Percentiles rank a stretch among this genome's conserved stretches.
Evolutionary conservation across 2,113 vertebrate species (phyloP).

Genomic region (Eubucco bourcierii): DNA sequence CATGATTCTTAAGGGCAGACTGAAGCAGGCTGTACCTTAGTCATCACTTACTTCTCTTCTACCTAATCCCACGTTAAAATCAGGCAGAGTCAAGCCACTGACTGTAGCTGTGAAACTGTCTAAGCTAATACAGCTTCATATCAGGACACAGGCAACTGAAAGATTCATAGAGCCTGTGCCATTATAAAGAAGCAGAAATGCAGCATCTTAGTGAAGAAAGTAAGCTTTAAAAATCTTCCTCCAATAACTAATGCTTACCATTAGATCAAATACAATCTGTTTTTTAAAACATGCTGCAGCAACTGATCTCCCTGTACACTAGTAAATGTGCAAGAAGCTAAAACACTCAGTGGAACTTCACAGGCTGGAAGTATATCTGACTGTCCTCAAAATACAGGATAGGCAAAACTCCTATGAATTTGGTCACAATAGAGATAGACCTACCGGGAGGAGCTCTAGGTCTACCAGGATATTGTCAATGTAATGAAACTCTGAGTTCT

Average conservation of each 20-base stretch:
- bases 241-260: background rate
- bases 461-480: conserved; percentile 80
- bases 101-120: background rate
- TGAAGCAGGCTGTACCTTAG: background rate
- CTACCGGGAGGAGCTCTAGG: conserved; percentile 79
- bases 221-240: background rate
- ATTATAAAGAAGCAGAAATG: background rate
- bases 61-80: background rate
- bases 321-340: background rate
- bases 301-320: background rate
- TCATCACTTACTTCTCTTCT: background rate
- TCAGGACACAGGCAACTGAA: background rate
- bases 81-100: background rate
- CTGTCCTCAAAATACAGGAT: background rate
- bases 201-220: background rate
- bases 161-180: background rate
- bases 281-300: background rate
- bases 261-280: background rate
- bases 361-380: background rate
- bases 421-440: background rate
- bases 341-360: background rate
- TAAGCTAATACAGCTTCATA: background rate
- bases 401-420: background rate
- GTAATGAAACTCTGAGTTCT: conserved; percentile 81
- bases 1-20: background rate